Conservation (phyloP, 2,797 vertebrate genomes). For the Acrossocheilus fasciatus region DNA sequence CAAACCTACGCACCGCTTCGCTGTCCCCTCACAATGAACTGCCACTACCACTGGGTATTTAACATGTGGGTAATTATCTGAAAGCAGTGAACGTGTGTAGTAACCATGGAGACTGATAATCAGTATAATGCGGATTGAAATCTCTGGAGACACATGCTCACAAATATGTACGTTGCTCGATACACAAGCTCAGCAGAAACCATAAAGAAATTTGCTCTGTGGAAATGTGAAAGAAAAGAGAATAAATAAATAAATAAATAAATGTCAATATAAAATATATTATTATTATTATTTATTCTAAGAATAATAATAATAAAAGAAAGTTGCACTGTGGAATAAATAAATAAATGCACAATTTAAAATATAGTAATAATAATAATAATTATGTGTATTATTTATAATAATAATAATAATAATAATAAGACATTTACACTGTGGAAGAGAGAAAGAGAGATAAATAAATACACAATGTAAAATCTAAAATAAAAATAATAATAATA, state of each 20-base stretch:
- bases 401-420: no score
- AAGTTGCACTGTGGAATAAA: background rate
- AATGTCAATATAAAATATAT: background rate
- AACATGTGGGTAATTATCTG: conserved; percentile 24
- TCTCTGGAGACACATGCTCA: conserved; percentile 14
- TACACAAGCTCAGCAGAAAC: background rate
- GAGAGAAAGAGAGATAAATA: background rate
- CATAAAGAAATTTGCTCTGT: background rate
- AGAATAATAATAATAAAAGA: no score
- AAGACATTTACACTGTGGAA: background rate
- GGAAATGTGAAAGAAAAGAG: background rate
- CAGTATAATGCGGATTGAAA: background rate
- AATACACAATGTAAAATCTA: background rate
- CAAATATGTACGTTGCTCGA: background rate
- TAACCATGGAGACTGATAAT: conserved; percentile 19
- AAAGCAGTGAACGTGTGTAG: background rate
- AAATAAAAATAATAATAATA: background rate
- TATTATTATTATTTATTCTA: background rate
- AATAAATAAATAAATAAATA: background rate
- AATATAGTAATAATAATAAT: background rate
- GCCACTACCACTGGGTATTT: background rate
- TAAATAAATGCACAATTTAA: background rate
- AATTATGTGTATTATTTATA: background rate
- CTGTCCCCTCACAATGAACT: background rate
- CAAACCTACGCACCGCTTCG: background rate